Conservation (phyloP, 37 sponge, comb jelly and placozoan genomes). For the Haliclona indistincta region DNA sequence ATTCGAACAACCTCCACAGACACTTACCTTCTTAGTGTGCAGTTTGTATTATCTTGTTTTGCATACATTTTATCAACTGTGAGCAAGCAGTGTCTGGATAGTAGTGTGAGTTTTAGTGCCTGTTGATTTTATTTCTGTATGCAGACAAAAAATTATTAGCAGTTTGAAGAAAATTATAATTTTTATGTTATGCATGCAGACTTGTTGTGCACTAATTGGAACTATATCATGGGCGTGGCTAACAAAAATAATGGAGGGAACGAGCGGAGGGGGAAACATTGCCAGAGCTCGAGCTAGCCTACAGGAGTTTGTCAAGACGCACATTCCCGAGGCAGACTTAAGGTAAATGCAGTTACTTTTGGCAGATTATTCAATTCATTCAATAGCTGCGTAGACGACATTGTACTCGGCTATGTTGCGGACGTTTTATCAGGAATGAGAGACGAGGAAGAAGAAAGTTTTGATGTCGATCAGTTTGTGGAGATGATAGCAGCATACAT, state of each 20-base stretch:
- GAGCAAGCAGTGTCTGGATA: neutral
- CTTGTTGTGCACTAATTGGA: neutral
- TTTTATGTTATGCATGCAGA: neutral
- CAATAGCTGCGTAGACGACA: slow-evolving; percentile 12
- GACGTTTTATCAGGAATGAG: neutral
- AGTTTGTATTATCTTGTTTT: slow-evolving; percentile 5
- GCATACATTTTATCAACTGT: neutral
- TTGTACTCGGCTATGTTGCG: neutral
- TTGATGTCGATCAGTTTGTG: neutral
- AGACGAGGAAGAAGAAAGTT: neutral
- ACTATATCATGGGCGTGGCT: neutral
- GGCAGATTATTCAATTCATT: neutral
- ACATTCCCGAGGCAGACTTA: slow-evolving; percentile 4
- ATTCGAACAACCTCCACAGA: slow-evolving; percentile 5
- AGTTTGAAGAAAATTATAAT: neutral
- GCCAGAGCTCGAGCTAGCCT: too few species aligned
- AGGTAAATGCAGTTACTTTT: neutral
- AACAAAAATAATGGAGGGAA: slow-evolving; percentile 3
- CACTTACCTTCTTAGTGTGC: neutral
- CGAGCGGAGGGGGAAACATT: too few species aligned
- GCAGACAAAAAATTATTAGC: neutral
- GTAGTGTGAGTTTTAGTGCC: neutral
- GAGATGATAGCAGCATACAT: slow-evolving; percentile 13
- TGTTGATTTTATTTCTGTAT: neutral
- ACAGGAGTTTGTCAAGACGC: neutral